Conservation (phyloP, 53 echinoderm and acorn worm species). For the Astropecten irregularis region DNA sequence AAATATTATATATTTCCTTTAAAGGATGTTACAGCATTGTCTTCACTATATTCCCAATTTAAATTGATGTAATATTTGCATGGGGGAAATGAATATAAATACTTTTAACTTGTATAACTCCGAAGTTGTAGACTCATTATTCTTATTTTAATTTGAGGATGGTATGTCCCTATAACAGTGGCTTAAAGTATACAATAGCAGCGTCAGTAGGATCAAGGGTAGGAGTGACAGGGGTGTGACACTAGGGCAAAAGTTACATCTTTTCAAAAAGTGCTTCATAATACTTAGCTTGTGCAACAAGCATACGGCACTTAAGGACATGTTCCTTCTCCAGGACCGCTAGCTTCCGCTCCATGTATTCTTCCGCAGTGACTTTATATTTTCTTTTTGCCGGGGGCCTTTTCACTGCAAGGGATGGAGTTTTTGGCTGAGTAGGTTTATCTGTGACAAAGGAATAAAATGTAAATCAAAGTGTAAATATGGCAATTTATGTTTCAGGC, state of each 20-base stretch:
- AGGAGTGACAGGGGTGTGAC: no score
- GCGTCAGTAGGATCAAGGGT: no score
- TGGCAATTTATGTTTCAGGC: no score
- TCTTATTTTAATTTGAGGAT: no score
- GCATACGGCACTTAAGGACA: constrained; percentile 11
- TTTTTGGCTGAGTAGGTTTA: constrained; percentile 7
- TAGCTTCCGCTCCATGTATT: constrained; percentile 14
- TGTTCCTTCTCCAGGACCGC: constrained; percentile 18
- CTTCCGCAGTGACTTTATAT: constrained; percentile 11
- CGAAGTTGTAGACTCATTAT: no score
- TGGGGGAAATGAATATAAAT: no score
- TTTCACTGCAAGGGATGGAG: constrained; percentile 18
- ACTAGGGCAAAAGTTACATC: neutral
- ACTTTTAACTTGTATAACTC: no score
- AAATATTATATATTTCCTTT: neutral
- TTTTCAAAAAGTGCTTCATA: constrained; percentile 18
- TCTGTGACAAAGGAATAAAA: constrained; percentile 21
- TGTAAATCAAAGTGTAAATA: constrained; percentile 21
- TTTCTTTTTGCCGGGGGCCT: constrained; percentile 15
- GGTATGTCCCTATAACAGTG: no score
- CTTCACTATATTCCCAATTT: neutral
- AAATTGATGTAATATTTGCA: neutral
- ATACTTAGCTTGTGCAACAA: constrained; percentile 18
- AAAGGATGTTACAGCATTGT: neutral
- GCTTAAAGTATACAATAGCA: no score